Conservation (phyloP, 92 coral and sea anemone species). For the Epizoanthus scotinus region DNA sequence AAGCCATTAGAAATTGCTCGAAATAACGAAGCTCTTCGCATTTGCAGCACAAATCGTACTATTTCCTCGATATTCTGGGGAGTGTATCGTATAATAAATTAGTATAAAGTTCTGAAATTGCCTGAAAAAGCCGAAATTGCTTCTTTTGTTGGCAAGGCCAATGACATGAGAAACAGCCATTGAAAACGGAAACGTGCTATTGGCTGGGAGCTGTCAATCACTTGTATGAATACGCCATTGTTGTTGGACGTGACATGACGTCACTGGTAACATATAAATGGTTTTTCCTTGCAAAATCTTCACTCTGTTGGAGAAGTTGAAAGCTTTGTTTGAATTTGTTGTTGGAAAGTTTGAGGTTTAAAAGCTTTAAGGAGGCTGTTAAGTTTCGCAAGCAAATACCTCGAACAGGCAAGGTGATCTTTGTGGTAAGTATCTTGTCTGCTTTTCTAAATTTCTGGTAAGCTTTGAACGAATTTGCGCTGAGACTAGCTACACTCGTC, state of each 20-base stretch:
- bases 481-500: background rate
- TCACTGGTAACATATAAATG: conserved; percentile 42
- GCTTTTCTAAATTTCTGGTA: background rate
- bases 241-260: conserved; percentile 44
- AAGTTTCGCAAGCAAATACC: conserved; percentile 31
- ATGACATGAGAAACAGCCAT: background rate
- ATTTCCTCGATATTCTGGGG: background rate
- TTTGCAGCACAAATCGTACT: background rate
- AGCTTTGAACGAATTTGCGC: background rate
- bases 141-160: background rate
- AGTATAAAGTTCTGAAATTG: background rate
- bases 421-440: conserved; percentile 10
- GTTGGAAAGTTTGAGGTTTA: conserved; percentile 3
- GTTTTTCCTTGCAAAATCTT: conserved; percentile 41
- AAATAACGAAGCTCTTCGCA: background rate
- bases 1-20: background rate
- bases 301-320: conserved; percentile 18
- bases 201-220: conserved; percentile 21
- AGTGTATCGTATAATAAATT: too few species aligned
- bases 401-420: conserved; percentile 4
- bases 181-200: conserved; percentile 43
- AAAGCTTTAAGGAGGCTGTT: conserved; percentile 18
- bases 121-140: background rate
- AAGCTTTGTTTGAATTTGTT: background rate
- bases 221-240: conserved; percentile 25